A percentile compares a stretch with the other conserved stretches of the same genome.
Conservation (phyloP, 37 sponge, comb jelly and placozoan genomes). For the Spongia lamella region DNA sequence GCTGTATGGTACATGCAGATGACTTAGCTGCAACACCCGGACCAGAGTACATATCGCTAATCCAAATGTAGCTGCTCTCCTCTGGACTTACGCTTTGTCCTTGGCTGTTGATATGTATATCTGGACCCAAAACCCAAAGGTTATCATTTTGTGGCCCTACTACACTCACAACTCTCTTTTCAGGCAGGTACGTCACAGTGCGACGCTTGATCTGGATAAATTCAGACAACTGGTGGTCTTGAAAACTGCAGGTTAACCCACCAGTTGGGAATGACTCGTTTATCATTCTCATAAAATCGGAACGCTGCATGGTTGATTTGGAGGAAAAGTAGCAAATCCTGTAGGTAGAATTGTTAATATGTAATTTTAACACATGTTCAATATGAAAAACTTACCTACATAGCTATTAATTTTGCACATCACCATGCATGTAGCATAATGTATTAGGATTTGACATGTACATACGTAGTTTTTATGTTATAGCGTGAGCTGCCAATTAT, state of each 20-base stretch:
- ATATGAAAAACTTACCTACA: too few species aligned
- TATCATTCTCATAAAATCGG: conserved; percentile 15
- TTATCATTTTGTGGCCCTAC: conserved; percentile 9
- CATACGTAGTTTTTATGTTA: too few species aligned
- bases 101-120: background rate
- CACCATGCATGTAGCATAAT: too few species aligned
- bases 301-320: conserved; percentile 1
- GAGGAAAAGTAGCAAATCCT: conserved; percentile 19
- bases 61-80: too few species aligned
- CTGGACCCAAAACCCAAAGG: conserved; percentile 11
- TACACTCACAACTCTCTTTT: background rate
- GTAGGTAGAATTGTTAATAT: too few species aligned
- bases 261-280: conserved; percentile 15
- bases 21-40: background rate
- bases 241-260: conserved; percentile 18
- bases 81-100: too few species aligned
- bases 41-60: background rate
- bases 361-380: too few species aligned
- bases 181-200: too few species aligned
- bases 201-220: conserved; percentile 20
- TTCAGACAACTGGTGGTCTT: conserved; percentile 22
- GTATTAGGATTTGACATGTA: too few species aligned
- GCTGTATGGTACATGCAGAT: background rate
- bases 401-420: too few species aligned
- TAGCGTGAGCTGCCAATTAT: too few species aligned